These are phyloP conservation scores for Eupithecia dodoneata DNA, from an alignment of 2,888 invertebrate species.

Conservation along the genomic window DNA sequence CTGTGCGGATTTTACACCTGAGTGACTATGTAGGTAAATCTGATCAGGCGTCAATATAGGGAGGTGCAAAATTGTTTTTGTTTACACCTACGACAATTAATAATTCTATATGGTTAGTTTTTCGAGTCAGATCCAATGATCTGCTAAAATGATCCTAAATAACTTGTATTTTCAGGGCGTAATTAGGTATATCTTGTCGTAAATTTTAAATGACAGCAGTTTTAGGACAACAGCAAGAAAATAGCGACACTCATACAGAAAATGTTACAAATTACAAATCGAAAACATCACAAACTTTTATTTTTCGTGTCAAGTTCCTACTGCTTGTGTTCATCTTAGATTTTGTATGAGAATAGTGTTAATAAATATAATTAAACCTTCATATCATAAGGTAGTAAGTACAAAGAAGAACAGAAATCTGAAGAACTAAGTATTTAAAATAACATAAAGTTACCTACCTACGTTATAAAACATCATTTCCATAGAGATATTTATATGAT, in stretches of 20 bases:
- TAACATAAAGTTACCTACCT: background rate
- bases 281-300: background rate
- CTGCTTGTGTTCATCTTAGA: background rate
- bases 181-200: background rate
- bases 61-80: background rate
- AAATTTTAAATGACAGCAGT: background rate
- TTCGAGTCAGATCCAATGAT: background rate
- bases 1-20: conserved; percentile 4
- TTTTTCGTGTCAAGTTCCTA: background rate
- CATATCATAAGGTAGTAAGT: background rate
- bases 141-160: background rate
- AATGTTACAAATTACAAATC: background rate
- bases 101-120: background rate
- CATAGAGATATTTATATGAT: background rate
- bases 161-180: background rate
- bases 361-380: background rate
- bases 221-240: background rate
- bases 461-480: background rate
- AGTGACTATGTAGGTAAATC: background rate
- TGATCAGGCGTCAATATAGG: background rate
- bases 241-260: background rate
- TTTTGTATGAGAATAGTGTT: background rate
- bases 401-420: background rate
- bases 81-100: background rate
- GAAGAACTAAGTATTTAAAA: background rate